Evolutionary conservation across 1,140 invertebrate species (phyloP).

Genomic region (Drosophila elegans): DNA sequence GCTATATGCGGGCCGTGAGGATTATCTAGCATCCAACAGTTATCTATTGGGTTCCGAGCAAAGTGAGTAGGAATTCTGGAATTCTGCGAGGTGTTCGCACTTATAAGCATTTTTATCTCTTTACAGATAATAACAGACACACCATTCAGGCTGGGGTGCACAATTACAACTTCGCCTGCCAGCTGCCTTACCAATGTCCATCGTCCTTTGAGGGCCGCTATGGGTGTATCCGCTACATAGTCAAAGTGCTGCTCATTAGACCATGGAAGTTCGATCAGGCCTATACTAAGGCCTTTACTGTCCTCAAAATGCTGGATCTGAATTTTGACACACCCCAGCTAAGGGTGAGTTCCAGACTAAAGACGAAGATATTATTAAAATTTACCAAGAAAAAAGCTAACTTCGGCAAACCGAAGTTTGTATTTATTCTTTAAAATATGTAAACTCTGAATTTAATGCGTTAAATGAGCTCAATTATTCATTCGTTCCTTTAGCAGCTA

Average conservation of each 20-base stretch:
- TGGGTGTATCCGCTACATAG: constrained; percentile 89
- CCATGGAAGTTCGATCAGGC: constrained; percentile 92
- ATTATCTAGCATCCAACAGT: constrained; percentile 71
- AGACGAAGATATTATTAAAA: too few species aligned
- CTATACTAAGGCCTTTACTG: constrained; percentile 89
- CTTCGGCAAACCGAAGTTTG: too few species aligned
- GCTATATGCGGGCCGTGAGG: constrained; percentile 67
- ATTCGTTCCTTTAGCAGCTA: too few species aligned
- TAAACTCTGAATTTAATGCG: too few species aligned
- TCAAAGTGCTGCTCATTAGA: constrained; percentile 88
- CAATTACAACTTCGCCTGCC: constrained; percentile 87
- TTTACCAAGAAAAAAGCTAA: too few species aligned
- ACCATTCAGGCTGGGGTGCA: constrained; percentile 86
- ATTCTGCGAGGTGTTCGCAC: background rate
- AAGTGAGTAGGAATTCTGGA: constrained; percentile 53
- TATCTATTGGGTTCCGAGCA: constrained; percentile 77
- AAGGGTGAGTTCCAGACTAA: constrained; percentile 44
- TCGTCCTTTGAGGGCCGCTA: constrained; percentile 90
- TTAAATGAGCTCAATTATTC: too few species aligned
- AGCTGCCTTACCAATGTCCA: constrained; percentile 87
- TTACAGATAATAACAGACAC: constrained; percentile 80
- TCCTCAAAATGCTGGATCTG: constrained; percentile 90
- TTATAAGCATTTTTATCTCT: constrained; percentile 35
- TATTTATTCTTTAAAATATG: too few species aligned
- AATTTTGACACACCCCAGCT: constrained; percentile 86